Conservation (phyloP, 2,113 vertebrate genomes). For the Paraplagusia blochii region DNA sequence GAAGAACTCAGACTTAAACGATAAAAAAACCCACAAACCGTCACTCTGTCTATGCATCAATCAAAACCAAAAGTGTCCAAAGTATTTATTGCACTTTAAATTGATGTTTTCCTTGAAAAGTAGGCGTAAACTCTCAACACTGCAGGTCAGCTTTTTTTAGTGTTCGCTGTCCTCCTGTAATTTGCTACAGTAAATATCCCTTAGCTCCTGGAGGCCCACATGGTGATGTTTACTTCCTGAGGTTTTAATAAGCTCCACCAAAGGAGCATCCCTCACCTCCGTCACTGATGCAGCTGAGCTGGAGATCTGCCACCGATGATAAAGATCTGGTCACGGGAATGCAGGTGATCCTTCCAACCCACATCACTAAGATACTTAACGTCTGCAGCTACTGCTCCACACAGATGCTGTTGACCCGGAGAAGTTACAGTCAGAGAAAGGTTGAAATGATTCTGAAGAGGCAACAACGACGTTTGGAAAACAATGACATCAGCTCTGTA, state of each 20-base stretch:
- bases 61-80: too few species aligned
- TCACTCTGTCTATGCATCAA: too few species aligned
- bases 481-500: background rate
- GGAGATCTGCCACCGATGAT: slow-evolving; percentile 35
- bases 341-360: slow-evolving; percentile 54
- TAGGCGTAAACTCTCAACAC: too few species aligned
- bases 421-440: too few species aligned
- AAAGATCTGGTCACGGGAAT: slow-evolving; percentile 48
- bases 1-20: too few species aligned
- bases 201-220: background rate
- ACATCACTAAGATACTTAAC: slow-evolving; percentile 34
- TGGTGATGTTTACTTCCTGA: background rate
- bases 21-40: too few species aligned
- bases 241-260: slow-evolving; percentile 17
- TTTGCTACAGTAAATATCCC: background rate
- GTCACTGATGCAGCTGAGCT: slow-evolving; percentile 14
- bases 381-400: background rate
- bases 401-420: too few species aligned
- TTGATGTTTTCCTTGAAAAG: too few species aligned
- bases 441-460: too few species aligned
- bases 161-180: background rate
- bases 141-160: background rate
- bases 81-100: too few species aligned
- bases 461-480: background rate
- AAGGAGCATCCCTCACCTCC: slow-evolving; percentile 25